phyloP scores from a whole-genome alignment of 1,140 invertebrate species.

The Eriocheir sinensis region DNA sequence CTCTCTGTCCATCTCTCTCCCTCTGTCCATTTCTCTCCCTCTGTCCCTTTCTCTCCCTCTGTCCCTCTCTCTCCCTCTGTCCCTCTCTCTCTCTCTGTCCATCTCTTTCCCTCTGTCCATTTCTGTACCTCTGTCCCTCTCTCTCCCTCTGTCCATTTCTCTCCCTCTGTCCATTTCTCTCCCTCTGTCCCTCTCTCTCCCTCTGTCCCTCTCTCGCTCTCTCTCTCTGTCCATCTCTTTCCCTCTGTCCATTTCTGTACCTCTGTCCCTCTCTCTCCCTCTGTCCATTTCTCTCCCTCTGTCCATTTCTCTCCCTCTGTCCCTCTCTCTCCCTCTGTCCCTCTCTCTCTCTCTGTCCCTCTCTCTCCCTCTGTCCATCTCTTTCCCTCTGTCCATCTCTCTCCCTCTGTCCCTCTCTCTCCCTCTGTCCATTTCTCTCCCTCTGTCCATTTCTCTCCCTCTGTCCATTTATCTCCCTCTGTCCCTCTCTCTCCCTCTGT shows the following conservation, averaged over 20 bases:
- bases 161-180: not conserved
- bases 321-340: not conserved
- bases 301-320: not conserved
- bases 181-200: conserved; percentile 15
- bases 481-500: not conserved
- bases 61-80: not conserved
- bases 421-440: conserved; percentile 36
- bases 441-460: conserved; percentile 42
- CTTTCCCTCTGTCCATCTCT: no score
- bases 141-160: not conserved
- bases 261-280: not conserved
- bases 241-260: not conserved
- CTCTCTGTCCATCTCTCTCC: conserved; percentile 33
- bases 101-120: no score
- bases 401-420: no score
- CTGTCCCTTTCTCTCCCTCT: not conserved
- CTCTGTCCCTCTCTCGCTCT: conserved; percentile 31
- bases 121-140: not conserved
- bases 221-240: conserved; percentile 28
- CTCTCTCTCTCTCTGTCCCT: conserved; percentile 48
- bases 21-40: conserved; percentile 46
- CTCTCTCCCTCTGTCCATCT: conserved; percentile 41
- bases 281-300: not conserved
- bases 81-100: conserved; percentile 1
- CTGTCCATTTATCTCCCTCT: not conserved